Percentiles rank a stretch among this genome's conserved stretches.
These are phyloP conservation scores for Anarrhichthys ocellatus DNA, from an alignment of 2,113 vertebrate species.

Conservation along the genomic window DNA sequence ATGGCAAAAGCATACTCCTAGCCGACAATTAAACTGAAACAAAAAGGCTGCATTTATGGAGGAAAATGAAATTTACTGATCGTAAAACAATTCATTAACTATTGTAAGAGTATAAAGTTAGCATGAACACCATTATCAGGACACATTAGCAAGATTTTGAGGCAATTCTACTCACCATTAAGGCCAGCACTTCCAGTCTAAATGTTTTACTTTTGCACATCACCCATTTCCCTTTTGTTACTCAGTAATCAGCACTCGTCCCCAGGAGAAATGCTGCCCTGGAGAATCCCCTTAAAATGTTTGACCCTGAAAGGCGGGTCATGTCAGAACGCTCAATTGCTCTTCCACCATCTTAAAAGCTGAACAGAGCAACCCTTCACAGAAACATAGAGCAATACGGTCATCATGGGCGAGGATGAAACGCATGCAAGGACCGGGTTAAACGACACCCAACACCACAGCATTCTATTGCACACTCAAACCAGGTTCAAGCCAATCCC, in stretches of 20 bases:
- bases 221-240: background rate
- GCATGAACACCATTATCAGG: background rate
- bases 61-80: background rate
- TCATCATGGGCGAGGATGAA: background rate
- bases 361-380: background rate
- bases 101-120: background rate
- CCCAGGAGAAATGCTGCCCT: background rate
- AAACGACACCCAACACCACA: constrained; percentile 1
- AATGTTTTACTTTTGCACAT: constrained; percentile 11
- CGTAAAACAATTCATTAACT: background rate
- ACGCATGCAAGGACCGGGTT: background rate
- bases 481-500: background rate
- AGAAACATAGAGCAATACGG: background rate
- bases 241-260: constrained; percentile 6
- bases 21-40: background rate
- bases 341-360: constrained; percentile 12
- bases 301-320: constrained; percentile 25
- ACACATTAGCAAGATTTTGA: background rate
- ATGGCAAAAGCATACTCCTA: background rate
- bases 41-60: background rate
- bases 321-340: background rate
- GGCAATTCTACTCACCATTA: background rate
- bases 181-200: background rate
- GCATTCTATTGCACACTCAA: too few species aligned
- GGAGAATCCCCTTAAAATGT: constrained; percentile 19